Evolutionary conservation across 2,888 invertebrate species (phyloP), one percentile per base, ranked within the genome.

Genomic region (Metallyticus violacea): DNA sequence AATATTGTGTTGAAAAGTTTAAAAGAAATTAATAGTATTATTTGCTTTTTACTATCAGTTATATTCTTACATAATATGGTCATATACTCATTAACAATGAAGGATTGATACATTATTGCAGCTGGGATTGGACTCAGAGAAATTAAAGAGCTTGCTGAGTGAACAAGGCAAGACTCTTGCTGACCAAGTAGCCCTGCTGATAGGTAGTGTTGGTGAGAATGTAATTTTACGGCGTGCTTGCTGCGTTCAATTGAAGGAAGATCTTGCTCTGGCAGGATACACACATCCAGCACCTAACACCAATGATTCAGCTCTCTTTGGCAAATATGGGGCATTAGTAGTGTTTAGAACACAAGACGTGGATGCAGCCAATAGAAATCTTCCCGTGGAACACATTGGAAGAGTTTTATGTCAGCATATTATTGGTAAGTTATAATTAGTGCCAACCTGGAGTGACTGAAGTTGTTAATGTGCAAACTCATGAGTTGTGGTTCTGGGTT

Each of bases 181-280:
- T 0, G 98, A 99, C 92, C 94, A 96, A 89, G 92, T 97, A 85
- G 98, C 98, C 0, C 91, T 98, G 87, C 94, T 96, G 86, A 97
- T 99, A 89, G 98, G 98, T 4, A 94, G 94, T 85, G 94, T 99
- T 6, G 98, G 99, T 0, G 99, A 99, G 92, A 99, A 99, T 92
- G 96, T 99, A 79, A 92, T 94, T 2, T 92, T 98, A 7, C 93
- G 95, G 85, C 93, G 98, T 88, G 98, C 97, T 0, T 93, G 96
- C 77, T 96, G 96, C 90, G 94, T 97, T 91, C 94, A 94, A 4
- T 85, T 87, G 0, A 92, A 92, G 81, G 91, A 93, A 80, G 93
- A 93, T 84, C 89, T 94, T 15, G 90, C 92, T 84, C 89, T 98
- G 25, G 92, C 94, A 87, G 96, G 96, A 40, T 96, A 95, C 90